Base-by-base conservation (phyloP, 2,888 invertebrate species). In the Drosophila kanekoi region DNA sequence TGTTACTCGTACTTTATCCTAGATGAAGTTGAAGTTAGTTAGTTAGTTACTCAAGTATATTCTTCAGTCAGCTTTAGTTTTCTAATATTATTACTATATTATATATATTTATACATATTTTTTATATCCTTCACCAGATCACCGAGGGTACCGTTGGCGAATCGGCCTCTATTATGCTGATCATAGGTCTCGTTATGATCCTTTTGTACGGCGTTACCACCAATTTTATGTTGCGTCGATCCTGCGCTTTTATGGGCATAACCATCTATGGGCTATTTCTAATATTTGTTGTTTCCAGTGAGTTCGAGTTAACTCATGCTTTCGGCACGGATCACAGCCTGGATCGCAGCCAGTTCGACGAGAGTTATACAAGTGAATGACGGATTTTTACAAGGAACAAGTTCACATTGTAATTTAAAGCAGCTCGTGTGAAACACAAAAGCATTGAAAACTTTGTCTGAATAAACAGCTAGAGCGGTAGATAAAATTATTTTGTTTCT, bases 311-410 rank as follows among this genome's bases (percentile, higher is more conserved):
- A 0, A 53, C 56, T 1, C 78, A 79, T 35, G 45, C 72, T 2
- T 76, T 53, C 23, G 78, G 78, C 0, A 63, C 72, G 1, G 78
- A 78, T 49, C 78, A 79, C 43, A 37, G 10, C 3, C 14, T 67
- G 58, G 73, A 79, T 40, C 76, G 62, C 14, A 45, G 33, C 9
- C 56, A 49, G 4, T 74, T 49, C 14, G 64, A 71, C 11, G 66
- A 74, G 6, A 44, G 16, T 0, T 77, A 57, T 4, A 10, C n/a
- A 14, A 35, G 28, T 40, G 20, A 23, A 23, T 23, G 23, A 23
- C 5, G 23, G 5, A 23, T 20, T 4, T 20, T 0, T 20, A 5
- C 23, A 23, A 18, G 18, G 2, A 18, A n/a, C 2, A 23, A 45
- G 66, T 57, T 28, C 18, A 35, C 49, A 18, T 18, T 51, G 49